These are phyloP conservation scores for Hydropotes inermis DNA, from an alignment of 2,113 vertebrate genomes.

Conservation along the genomic window DNA sequence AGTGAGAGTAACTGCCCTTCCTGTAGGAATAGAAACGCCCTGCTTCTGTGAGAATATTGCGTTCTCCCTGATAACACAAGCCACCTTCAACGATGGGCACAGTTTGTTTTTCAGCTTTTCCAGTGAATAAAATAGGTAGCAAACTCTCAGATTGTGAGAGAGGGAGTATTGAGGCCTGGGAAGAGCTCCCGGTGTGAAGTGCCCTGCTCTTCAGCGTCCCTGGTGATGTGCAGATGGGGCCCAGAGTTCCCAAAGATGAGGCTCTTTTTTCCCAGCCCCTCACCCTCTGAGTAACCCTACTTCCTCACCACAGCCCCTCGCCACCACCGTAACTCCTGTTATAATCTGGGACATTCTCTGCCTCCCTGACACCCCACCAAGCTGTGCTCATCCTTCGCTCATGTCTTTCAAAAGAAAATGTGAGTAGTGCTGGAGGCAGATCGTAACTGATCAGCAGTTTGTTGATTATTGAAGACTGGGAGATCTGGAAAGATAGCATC, in stretches of 20 bases:
- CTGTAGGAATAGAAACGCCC: not conserved
- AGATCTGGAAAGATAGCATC: not conserved
- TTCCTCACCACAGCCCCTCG: not conserved
- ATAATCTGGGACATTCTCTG: not conserved
- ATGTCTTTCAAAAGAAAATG: not conserved
- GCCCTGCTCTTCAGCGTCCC: not conserved
- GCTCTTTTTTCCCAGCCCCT: not conserved
- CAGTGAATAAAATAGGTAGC: not conserved
- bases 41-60: not conserved
- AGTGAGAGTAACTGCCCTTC: not conserved
- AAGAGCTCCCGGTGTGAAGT: not conserved
- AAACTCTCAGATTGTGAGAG: not conserved
- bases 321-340: not conserved
- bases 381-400: not conserved
- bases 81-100: not conserved
- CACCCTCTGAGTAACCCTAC: not conserved
- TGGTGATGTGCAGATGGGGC: too few species aligned
- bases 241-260: not conserved
- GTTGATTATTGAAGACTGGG: not conserved
- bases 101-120: not conserved
- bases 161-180: not conserved
- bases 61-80: not conserved
- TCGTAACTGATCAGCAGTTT: not conserved
- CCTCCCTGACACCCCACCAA: not conserved
- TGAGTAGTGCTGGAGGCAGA: not conserved